Evolutionary conservation across 2,888 invertebrate species (phyloP), one percentile per base, ranked within the genome.

Genomic region (Caenorhabditis imperialis): DNA sequence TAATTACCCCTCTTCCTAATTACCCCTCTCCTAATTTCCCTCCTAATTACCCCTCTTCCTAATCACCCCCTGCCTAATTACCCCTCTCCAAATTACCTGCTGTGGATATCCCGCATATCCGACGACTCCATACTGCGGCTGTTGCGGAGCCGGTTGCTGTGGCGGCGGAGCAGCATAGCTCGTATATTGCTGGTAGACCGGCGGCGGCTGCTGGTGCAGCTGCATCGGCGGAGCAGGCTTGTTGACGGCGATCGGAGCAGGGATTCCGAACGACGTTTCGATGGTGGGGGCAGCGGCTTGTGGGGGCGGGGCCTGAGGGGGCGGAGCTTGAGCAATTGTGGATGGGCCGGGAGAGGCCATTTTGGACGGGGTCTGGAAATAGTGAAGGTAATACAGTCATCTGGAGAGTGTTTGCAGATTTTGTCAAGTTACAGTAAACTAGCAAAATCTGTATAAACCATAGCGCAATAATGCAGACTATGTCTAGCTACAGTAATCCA

Each of bases 201-300:
- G 10, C 8, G 18, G 58, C 37, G 12, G 58, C 1, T 37, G 58
- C 8, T 25, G 57, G 23, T 40, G 27, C 27, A 54, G 25, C 54
- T 44, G n/a, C 4, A 33, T 27, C 38, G 60, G n/a, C 22, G 22
- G 25, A 35, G 23, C 18, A 25, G 25, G 23, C 3, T 40, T 50
- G 10, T n/a, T 33, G 2, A 61, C 50, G 30, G 61, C 20, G 1
- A 61, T 16, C 7, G 61, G 61, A 27, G 61, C 51, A 4, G 61
- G 61, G 3, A 61, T 61, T 33, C 61, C 61, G 14, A 61, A 25
- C 14, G 61, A 61, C 1, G 40, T n/a, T 2, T 42, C 42, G 6
- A 42, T 8, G 7, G 23, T n/a, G 2, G 61, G 50, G 22, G 4
- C 18, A 18, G 22, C 10, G 12, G 23, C 16, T 10, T 33, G 37